A percentile compares a stretch with the other conserved stretches of the same genome.
phyloP scores from a whole-genome alignment of 2,113 vertebrate genomes.

The Bos javanicus region DNA sequence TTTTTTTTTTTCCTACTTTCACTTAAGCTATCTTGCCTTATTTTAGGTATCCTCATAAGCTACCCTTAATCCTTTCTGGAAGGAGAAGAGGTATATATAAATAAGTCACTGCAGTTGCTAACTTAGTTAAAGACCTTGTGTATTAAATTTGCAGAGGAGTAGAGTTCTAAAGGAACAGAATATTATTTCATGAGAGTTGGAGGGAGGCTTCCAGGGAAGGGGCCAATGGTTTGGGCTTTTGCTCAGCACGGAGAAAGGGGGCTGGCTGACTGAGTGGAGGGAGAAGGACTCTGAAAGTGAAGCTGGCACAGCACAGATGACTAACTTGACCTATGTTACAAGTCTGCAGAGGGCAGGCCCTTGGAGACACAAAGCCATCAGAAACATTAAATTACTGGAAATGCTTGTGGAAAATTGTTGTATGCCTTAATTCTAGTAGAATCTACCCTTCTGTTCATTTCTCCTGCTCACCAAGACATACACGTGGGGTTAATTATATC shows the following conservation, averaged over 20 bases:
- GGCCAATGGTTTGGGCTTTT: not conserved
- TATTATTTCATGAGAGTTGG: not conserved
- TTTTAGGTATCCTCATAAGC: constrained; percentile 16
- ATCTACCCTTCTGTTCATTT: not conserved
- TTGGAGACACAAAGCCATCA: not conserved
- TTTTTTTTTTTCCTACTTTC: constrained; percentile 24
- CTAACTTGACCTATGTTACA: not conserved
- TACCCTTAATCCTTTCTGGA: constrained; percentile 32
- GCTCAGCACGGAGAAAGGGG: not conserved
- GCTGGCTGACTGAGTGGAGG: not conserved
- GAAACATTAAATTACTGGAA: constrained; percentile 5
- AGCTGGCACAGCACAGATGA: not conserved
- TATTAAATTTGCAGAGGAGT: not conserved
- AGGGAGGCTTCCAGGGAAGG: not conserved
- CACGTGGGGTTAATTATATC: not conserved
- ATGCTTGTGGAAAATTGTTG: constrained; percentile 6
- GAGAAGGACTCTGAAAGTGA: not conserved
- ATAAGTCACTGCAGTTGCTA: constrained; percentile 1
- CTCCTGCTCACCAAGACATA: not conserved
- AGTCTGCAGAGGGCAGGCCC: not conserved
- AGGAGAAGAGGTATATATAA: not conserved
- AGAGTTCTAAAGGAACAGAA: not conserved
- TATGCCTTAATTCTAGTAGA: constrained; percentile 8
- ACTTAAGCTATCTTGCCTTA: constrained; percentile 4
- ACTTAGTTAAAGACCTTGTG: not conserved